Evolutionary conservation across 2,888 invertebrate species (phyloP).

Genomic region (Priocnemis perturbator): DNA sequence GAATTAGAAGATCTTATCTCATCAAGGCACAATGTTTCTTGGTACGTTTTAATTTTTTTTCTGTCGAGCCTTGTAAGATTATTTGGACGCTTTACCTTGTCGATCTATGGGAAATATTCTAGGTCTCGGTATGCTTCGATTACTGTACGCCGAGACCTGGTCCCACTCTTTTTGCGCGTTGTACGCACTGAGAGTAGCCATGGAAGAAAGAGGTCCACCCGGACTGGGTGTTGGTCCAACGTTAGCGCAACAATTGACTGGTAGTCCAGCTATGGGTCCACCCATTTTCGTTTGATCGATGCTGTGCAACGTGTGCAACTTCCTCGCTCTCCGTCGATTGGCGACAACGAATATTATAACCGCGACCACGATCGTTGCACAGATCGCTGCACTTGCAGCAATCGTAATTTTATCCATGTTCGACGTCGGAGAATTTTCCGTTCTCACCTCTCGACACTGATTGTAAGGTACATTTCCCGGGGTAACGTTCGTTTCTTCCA

Average conservation of each 20-base stretch:
- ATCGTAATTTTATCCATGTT: conserved; percentile 97
- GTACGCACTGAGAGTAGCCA: conserved; percentile 90
- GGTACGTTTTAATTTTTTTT: no score
- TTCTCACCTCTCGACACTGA: conserved; percentile 93
- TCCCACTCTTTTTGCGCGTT: conserved; percentile 93
- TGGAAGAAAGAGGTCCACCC: conserved; percentile 84
- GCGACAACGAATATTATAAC: conserved; percentile 94
- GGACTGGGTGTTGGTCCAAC: conserved; percentile 86
- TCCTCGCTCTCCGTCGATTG: conserved; percentile 86
- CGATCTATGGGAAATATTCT: conserved; percentile 87
- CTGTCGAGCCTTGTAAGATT: background rate
- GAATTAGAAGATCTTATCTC: no score
- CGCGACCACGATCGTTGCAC: conserved; percentile 92
- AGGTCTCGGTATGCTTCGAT: conserved; percentile 91
- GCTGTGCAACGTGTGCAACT: conserved; percentile 81
- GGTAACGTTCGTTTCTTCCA: conserved; percentile 91
- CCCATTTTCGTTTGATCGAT: conserved; percentile 83
- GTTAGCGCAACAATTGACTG: conserved; percentile 87
- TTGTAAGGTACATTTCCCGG: conserved; percentile 90
- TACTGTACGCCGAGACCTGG: conserved; percentile 93
- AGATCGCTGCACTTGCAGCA: conserved; percentile 94
- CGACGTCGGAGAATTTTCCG: conserved; percentile 87
- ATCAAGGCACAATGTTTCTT: no score
- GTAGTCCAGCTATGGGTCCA: conserved; percentile 83
- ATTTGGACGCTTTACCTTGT: conserved; percentile 69